Evolutionary conservation across 2,113 vertebrate species (phyloP).

Genomic region (Brachyistius frenatus): DNA sequence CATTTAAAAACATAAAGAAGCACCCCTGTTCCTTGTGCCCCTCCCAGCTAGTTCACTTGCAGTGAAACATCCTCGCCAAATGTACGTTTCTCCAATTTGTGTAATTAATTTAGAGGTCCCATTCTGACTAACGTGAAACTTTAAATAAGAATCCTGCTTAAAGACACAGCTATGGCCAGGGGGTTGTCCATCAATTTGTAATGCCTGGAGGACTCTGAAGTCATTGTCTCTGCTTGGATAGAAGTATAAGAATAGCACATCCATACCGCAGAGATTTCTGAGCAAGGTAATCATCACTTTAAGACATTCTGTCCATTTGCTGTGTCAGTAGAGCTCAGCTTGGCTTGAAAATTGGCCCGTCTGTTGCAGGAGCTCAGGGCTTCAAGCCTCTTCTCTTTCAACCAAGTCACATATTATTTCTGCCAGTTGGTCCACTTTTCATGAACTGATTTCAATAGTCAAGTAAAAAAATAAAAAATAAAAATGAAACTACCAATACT

Average conservation of each 20-base stretch:
- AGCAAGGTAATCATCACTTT: constrained; percentile 48
- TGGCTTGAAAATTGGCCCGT: constrained; percentile 38
- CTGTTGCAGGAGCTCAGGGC: constrained; percentile 9
- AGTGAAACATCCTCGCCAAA: constrained; percentile 7
- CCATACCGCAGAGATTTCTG: background rate
- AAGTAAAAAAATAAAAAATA: constrained; percentile 21
- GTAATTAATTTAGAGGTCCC: constrained; percentile 43
- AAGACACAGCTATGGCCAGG: constrained; percentile 10
- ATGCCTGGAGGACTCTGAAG: constrained; percentile 45
- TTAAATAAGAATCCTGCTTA: constrained; percentile 8
- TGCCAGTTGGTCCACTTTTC: background rate
- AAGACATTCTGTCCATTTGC: constrained; percentile 62
- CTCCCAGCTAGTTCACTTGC: constrained; percentile 7
- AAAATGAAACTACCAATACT: background rate
- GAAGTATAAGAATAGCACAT: constrained; percentile 40
- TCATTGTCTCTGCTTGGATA: constrained; percentile 51
- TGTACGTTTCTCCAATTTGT: constrained; percentile 21
- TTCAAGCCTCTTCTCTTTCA: constrained; percentile 29
- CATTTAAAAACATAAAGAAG: background rate
- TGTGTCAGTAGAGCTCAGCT: constrained; percentile 47
- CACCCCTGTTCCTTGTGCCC: no score
- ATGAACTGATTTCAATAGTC: constrained; percentile 17
- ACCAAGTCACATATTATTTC: constrained; percentile 35
- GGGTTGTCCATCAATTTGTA: constrained; percentile 61
- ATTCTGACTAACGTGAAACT: constrained; percentile 25